These are phyloP conservation scores for Haliclystus octoradiatus DNA, from an alignment of 30 jellyfish, hydroid and myxozoan genomes.

Conservation along the genomic window DNA sequence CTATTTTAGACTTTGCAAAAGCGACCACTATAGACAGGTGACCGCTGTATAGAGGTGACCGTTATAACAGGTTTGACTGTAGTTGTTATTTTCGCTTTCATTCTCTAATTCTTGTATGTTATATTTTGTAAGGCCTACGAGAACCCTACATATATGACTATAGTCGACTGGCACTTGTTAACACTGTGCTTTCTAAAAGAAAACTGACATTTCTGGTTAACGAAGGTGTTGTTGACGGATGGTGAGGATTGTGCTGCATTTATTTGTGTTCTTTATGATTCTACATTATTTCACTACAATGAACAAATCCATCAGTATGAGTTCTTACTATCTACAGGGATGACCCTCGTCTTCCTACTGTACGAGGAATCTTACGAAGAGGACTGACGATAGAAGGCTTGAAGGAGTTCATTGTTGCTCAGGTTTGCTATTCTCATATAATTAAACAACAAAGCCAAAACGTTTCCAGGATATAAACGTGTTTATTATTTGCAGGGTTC, in stretches of 20 bases:
- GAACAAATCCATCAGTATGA: background rate
- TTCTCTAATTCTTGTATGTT: too few species aligned
- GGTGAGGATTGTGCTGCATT: slow-evolving; percentile 35
- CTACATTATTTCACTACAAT: too few species aligned
- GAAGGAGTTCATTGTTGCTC: slow-evolving; percentile 87
- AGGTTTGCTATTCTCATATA: slow-evolving; percentile 15
- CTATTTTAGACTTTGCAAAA: too few species aligned
- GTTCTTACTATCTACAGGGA: slow-evolving; percentile 15
- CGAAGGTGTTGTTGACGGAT: slow-evolving; percentile 91
- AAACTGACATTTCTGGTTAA: slow-evolving; percentile 80
- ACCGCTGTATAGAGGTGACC: too few species aligned
- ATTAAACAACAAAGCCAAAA: background rate
- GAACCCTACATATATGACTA: slow-evolving; percentile 70
- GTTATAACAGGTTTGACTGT: too few species aligned
- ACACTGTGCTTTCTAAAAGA: slow-evolving; percentile 90
- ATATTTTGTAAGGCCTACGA: slow-evolving; percentile 34
- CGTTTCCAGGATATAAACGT: background rate
- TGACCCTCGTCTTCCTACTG: slow-evolving; percentile 95
- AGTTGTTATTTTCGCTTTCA: too few species aligned
- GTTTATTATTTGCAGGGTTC: slow-evolving; percentile 62
- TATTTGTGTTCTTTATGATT: too few species aligned
- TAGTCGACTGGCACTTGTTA: slow-evolving; percentile 83
- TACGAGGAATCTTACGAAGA: slow-evolving; percentile 80
- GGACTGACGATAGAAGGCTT: slow-evolving; percentile 90
- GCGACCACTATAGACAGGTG: too few species aligned